These are phyloP conservation scores for Onychostruthus taczanowskii DNA, from an alignment of 2,113 vertebrate species.

Conservation along the genomic window DNA sequence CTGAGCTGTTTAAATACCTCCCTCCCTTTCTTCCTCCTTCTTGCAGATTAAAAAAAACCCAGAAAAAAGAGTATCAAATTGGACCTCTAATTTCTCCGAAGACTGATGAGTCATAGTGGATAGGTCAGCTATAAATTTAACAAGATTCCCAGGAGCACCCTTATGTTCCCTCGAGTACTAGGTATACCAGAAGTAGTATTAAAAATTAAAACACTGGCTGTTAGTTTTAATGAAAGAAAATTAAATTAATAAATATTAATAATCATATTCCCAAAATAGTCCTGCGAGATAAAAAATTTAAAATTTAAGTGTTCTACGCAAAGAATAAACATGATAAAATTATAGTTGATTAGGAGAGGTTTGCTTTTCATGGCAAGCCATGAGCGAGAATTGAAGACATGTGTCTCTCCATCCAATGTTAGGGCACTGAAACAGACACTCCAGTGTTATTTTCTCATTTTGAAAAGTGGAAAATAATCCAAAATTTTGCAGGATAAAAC, in stretches of 20 bases:
- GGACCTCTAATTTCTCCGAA: constrained; percentile 1
- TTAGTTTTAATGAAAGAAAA: constrained; percentile 42
- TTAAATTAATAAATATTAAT: constrained; percentile 53
- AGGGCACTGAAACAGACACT: neutral
- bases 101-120: neutral
- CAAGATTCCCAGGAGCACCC: neutral
- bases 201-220: neutral
- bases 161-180: constrained; percentile 1
- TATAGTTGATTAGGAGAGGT: neutral
- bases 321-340: neutral
- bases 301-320: neutral
- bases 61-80: neutral
- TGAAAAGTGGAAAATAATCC: neutral
- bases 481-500: neutral
- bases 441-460: neutral
- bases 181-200: neutral
- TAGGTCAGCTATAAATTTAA: constrained; percentile 3
- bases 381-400: neutral
- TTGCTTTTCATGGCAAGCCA: neutral
- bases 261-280: constrained; percentile 10
- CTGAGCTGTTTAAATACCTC: neutral
- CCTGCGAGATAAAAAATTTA: neutral
- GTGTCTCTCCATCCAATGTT: neutral
- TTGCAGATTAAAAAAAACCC: neutral
- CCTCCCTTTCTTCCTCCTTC: neutral